Evolutionary conservation across 1,140 invertebrate genomes (phyloP).

Genomic region (Fopius arisanus): DNA sequence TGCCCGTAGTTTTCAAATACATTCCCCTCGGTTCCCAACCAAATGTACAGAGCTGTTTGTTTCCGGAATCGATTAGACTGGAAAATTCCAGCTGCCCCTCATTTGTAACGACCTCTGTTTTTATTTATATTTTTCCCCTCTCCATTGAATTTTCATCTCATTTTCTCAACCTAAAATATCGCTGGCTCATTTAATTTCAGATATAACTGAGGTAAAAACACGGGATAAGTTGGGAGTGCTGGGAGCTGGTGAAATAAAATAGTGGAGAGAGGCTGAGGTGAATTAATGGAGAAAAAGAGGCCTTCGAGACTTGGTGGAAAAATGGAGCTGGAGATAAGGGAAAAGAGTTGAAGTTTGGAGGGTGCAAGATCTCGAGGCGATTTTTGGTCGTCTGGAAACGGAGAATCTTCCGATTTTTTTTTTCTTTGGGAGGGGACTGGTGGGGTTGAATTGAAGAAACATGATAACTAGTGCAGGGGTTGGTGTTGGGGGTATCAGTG

Average conservation of each 20-base stretch:
- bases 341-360: not conserved
- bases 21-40: not conserved
- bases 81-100: slow-evolving; percentile 20
- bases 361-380: slow-evolving; percentile 15
- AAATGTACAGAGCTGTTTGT: slow-evolving; percentile 25
- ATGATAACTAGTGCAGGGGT: slow-evolving; percentile 2
- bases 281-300: slow-evolving; percentile 22
- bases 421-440: not conserved
- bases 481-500: not conserved
- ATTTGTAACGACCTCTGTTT: not conserved
- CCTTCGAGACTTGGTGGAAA: not conserved
- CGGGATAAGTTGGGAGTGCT: not conserved
- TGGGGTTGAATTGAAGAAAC: not conserved
- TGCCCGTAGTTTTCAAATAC: slow-evolving; percentile 23
- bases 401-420: not conserved
- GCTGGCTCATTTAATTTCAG: slow-evolving; percentile 6
- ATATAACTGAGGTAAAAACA: not conserved
- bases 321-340: slow-evolving; percentile 26
- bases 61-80: slow-evolving; percentile 31
- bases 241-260: slow-evolving; percentile 2
- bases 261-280: not conserved
- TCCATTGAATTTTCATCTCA: slow-evolving; percentile 15
- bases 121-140: not conserved
- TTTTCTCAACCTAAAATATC: not conserved
- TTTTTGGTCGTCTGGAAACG: not conserved